Evolutionary conservation across 2,113 vertebrate genomes (phyloP).

Genomic region (Coracopsis vasa): DNA sequence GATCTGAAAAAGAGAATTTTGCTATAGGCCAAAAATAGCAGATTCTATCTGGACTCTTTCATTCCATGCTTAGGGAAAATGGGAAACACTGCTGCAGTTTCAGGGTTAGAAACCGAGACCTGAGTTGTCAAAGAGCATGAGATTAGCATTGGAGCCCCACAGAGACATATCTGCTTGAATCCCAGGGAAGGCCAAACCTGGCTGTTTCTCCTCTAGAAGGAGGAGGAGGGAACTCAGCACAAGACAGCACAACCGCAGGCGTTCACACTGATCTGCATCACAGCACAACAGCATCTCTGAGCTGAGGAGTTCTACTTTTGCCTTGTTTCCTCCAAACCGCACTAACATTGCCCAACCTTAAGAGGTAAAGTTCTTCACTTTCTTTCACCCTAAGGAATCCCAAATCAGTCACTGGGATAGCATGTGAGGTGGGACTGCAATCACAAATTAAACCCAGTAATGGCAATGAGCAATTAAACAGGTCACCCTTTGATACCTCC

Average conservation of each 20-base stretch:
- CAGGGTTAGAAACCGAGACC: fast-evolving
- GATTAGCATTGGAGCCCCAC: neutral
- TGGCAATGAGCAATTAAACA: neutral
- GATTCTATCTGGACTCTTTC: neutral
- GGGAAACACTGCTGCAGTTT: neutral
- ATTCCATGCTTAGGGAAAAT: neutral
- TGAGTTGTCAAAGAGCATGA: neutral
- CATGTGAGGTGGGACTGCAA: neutral
- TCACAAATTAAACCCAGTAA: neutral
- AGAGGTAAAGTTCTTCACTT: neutral
- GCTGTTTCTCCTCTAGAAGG: neutral
- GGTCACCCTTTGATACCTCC: neutral
- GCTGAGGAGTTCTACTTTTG: neutral
- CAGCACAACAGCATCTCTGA: neutral
- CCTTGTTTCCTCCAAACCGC: neutral
- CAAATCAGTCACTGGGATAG: neutral
- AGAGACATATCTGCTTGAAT: neutral
- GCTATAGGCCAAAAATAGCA: neutral
- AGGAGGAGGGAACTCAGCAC: neutral
- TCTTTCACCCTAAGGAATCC: neutral
- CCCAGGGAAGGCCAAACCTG: neutral
- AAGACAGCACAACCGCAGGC: neutral
- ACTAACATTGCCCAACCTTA: neutral
- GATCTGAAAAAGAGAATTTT: neutral
- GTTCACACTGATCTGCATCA: fast-evolving